These are phyloP conservation scores for Syngnathoides biaculeatus DNA, from an alignment of 2,113 vertebrate species.

Conservation along the genomic window DNA sequence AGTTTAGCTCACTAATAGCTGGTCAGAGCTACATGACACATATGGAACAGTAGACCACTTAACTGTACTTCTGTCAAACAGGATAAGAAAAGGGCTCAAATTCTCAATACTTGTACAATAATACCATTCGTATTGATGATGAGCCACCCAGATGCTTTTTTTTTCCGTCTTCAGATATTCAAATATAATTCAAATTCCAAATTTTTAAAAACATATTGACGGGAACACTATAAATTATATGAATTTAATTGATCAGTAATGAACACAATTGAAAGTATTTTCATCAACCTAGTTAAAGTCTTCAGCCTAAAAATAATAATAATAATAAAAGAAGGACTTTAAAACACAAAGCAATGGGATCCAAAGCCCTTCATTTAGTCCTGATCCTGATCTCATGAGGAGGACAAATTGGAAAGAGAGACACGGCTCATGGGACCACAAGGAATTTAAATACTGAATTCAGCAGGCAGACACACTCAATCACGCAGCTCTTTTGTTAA, in stretches of 20 bases:
- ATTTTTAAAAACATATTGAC: too few relatives aligned
- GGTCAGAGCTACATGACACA: too few relatives aligned
- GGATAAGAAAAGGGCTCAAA: too few relatives aligned
- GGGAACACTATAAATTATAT: not conserved
- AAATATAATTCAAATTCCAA: too few relatives aligned
- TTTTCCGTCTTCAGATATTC: too few relatives aligned
- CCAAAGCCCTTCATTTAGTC: constrained; percentile 44
- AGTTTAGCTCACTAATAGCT: too few relatives aligned
- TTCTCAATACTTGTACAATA: too few relatives aligned
- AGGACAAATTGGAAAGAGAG: constrained; percentile 60
- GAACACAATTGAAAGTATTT: constrained; percentile 10
- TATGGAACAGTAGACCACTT: too few relatives aligned
- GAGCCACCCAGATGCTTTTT: too few relatives aligned
- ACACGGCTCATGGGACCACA: constrained; percentile 53
- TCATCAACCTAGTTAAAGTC: constrained; percentile 50
- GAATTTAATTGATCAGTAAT: not conserved
- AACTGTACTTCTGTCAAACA: too few relatives aligned
- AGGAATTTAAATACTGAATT: constrained; percentile 69
- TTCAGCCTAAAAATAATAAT: too few relatives aligned
- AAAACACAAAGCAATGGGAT: constrained; percentile 21
- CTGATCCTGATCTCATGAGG: constrained; percentile 48
- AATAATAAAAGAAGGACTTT: constrained; percentile 20
- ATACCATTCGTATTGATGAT: too few relatives aligned
- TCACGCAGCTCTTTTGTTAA: constrained; percentile 48
- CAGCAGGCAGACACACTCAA: constrained; percentile 55